Conservation (phyloP, 2,797 vertebrate genomes). For the Muscicapa comitata region DNA sequence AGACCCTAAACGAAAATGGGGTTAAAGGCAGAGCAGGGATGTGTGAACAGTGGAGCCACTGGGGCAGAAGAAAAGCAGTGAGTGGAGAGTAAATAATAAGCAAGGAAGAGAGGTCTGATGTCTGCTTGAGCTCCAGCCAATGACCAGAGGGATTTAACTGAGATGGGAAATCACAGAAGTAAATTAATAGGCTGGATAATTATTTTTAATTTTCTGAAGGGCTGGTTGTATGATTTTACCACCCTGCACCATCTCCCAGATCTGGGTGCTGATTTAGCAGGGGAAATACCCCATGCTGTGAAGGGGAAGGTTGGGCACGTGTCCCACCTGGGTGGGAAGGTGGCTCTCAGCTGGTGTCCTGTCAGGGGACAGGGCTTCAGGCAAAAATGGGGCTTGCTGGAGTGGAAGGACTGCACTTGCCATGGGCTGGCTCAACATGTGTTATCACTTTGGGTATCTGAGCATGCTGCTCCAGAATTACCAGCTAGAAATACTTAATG, state of each 20-base stretch:
- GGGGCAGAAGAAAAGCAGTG: background rate
- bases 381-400: background rate
- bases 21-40: constrained; percentile 28
- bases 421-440: fast-evolving
- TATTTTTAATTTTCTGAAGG: background rate
- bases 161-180: background rate
- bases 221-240: background rate
- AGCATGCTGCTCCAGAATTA: background rate
- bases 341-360: background rate
- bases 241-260: background rate
- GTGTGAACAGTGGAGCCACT: background rate
- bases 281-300: background rate
- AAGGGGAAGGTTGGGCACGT: fast-evolving
- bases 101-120: background rate
- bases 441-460: background rate
- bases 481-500: background rate
- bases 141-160: background rate
- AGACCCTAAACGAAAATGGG: constrained; percentile 16
- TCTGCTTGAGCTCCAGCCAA: background rate
- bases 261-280: background rate
- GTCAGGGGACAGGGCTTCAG: background rate
- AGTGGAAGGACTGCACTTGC: fast-evolving
- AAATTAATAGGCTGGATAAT: background rate
- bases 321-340: background rate
- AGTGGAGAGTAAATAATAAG: constrained; percentile 10